phyloP scores from a whole-genome alignment of 2,888 invertebrate genomes.

The Nymphalis c-album region DNA sequence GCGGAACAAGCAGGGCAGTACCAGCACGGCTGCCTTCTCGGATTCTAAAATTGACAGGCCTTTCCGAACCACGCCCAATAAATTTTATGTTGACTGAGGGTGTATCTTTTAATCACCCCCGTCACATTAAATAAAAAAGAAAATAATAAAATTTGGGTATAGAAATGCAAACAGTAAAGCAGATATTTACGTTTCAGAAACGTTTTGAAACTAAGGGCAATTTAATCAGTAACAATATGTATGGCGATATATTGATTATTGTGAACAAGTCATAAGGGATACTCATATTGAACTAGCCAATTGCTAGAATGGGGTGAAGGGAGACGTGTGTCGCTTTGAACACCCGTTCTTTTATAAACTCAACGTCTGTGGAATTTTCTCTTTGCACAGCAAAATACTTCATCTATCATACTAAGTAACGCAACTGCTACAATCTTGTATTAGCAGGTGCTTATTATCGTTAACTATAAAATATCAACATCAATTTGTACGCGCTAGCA shows the following conservation, averaged over 20 bases:
- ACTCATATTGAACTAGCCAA: constrained; percentile 43
- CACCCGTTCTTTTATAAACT: constrained; percentile 49
- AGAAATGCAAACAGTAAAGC: too few relatives aligned
- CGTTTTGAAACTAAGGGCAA: background rate
- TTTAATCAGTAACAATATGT: constrained; percentile 1
- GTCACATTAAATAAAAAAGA: too few relatives aligned
- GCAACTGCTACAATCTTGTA: constrained; percentile 21
- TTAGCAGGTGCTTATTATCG: constrained; percentile 17
- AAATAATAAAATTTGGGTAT: too few relatives aligned
- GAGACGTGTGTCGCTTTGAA: constrained; percentile 49
- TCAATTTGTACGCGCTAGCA: background rate
- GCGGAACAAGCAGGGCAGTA: too few relatives aligned
- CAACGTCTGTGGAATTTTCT: constrained; percentile 39
- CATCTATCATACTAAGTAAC: constrained; percentile 27
- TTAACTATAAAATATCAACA: constrained; percentile 17
- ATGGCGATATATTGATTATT: background rate
- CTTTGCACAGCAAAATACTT: constrained; percentile 31
- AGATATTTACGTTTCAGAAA: too few relatives aligned
- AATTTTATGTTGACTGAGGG: too few relatives aligned
- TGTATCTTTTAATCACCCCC: too few relatives aligned
- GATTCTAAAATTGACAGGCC: too few relatives aligned
- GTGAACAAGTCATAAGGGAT: constrained; percentile 36
- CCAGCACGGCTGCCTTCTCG: too few relatives aligned
- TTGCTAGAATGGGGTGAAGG: constrained; percentile 41
- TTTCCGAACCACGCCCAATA: too few relatives aligned